Conservation (phyloP, 2,113 vertebrate species). For the Pollimyrus isidori region DNA sequence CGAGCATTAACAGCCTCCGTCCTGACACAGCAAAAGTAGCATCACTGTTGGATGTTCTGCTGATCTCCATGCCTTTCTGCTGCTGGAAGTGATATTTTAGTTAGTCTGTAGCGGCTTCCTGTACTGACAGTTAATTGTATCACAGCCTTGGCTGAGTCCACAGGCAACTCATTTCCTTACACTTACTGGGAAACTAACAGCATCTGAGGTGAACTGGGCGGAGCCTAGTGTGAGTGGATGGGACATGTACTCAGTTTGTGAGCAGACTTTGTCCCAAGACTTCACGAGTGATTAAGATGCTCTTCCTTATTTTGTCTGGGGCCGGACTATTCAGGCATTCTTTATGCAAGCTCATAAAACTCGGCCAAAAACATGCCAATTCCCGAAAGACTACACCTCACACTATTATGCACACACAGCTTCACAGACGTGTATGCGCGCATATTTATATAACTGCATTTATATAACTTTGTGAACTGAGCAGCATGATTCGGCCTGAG, state of each 20-base stretch:
- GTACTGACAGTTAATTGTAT: background rate
- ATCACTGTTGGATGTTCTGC: background rate
- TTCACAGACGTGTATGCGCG: background rate
- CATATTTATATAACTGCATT: background rate
- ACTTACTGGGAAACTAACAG: background rate
- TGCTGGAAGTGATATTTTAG: background rate
- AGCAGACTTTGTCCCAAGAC: background rate
- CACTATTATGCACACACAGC: background rate
- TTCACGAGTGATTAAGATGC: background rate
- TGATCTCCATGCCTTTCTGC: background rate
- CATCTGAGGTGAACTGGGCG: background rate
- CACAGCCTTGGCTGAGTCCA: background rate
- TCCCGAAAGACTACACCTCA: background rate
- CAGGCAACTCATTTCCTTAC: background rate
- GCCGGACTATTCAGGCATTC: background rate
- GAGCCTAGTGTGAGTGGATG: background rate
- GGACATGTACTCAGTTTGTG: background rate
- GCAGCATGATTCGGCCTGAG: background rate
- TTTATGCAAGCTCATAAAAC: background rate
- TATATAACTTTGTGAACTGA: background rate
- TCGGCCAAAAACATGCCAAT: background rate
- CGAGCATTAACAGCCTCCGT: background rate
- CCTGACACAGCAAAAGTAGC: background rate
- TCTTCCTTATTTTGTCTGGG: background rate
- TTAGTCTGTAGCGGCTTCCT: background rate